Conservation (phyloP, 2,888 invertebrate species). For the Chalcosyrphus nemorum region DNA sequence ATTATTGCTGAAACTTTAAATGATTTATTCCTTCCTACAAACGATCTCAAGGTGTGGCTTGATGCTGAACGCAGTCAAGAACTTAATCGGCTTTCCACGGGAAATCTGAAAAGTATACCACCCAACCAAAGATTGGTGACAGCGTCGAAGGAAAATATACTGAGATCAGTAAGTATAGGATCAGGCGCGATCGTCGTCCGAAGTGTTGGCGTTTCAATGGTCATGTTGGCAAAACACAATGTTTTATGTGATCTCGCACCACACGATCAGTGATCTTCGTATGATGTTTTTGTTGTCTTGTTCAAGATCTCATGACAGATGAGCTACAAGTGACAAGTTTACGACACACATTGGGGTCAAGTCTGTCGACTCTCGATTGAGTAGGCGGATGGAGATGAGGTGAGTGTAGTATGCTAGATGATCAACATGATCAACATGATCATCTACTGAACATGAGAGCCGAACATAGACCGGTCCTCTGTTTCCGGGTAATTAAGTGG, state of each 20-base stretch:
- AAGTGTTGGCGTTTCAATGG: constrained; percentile 61
- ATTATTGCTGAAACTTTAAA: constrained; percentile 72
- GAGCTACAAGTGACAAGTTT: constrained; percentile 71
- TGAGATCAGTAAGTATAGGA: constrained; percentile 17
- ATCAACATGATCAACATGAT: constrained; percentile 51
- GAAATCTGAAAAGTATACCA: constrained; percentile 55
- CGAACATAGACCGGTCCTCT: constrained; percentile 47
- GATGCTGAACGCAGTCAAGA: constrained; percentile 44
- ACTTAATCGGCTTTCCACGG: constrained; percentile 64
- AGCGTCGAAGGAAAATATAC: constrained; percentile 33
- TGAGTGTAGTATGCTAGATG: constrained; percentile 15
- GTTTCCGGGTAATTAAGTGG: constrained; percentile 73
- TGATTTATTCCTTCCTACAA: constrained; percentile 68
- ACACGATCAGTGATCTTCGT: constrained; percentile 54
- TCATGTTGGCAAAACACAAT: constrained; percentile 34
- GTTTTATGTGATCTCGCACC: constrained; percentile 60
- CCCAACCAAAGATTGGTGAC: constrained; percentile 52
- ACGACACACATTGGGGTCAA: constrained; percentile 72
- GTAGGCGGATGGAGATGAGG: constrained; percentile 53
- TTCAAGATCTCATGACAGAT: constrained; percentile 59
- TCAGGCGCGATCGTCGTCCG: no score
- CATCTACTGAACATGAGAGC: constrained; percentile 14
- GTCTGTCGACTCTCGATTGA: constrained; percentile 49
- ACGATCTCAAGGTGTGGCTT: constrained; percentile 48
- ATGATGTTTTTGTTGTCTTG: constrained; percentile 6